These are phyloP conservation scores for Autographa pulchrina DNA, from an alignment of 2,888 invertebrate species.

Conservation along the genomic window DNA sequence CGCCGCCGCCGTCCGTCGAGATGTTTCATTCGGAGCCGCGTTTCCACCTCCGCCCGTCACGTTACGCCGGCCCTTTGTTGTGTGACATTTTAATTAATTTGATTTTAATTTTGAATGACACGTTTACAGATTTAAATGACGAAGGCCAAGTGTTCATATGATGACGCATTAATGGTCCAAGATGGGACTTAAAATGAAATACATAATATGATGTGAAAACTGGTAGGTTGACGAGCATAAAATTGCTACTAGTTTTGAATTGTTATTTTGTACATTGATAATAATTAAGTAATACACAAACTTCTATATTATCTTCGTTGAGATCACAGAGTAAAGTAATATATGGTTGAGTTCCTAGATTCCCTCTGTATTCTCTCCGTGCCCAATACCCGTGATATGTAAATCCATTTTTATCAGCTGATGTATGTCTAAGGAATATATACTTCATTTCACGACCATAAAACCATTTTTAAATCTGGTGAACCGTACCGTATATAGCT, in stretches of 20 bases:
- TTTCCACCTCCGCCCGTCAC: conserved; percentile 81
- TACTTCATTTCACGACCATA: no score
- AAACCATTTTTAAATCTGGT: not conserved
- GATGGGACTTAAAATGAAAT: conserved; percentile 7
- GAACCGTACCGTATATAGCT: conserved; percentile 47
- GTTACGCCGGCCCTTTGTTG: conserved; percentile 76
- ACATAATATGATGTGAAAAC: not conserved
- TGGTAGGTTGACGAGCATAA: conserved; percentile 34
- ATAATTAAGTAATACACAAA: no score
- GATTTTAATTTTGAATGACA: conserved; percentile 78
- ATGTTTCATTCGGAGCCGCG: conserved; percentile 78
- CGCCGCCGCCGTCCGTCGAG: conserved; percentile 78
- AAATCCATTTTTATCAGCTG: no score
- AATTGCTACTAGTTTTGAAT: conserved; percentile 24
- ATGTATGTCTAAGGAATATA: no score
- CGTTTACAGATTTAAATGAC: conserved; percentile 72
- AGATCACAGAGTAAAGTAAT: no score
- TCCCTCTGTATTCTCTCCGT: no score
- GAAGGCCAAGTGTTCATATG: conserved; percentile 65
- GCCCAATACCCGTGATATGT: no score
- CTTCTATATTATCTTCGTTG: not conserved
- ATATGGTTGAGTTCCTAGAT: no score
- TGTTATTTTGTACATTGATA: no score
- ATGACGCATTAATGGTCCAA: conserved; percentile 25
- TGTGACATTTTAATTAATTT: conserved; percentile 85